phyloP scores from a whole-genome alignment of 2,797 vertebrate species.

The Anguilla anguilla region DNA sequence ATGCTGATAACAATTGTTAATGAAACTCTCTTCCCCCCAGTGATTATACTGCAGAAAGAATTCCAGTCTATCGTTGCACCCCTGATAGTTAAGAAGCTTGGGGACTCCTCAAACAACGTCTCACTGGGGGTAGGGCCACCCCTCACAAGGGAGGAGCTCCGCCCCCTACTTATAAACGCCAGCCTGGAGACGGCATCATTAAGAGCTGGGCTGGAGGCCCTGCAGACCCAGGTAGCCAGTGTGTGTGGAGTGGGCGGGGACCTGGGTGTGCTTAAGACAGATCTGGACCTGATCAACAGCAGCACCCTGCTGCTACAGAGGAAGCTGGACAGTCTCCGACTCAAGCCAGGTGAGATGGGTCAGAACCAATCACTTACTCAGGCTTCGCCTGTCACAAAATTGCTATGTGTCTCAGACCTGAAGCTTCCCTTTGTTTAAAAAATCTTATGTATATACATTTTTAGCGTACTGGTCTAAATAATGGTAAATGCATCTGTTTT shows the following conservation, averaged over 20 bases:
- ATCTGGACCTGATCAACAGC: conserved; percentile 52
- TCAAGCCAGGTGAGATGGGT: conserved; percentile 61
- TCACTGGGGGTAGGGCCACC: background rate
- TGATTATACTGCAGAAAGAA: conserved; percentile 45
- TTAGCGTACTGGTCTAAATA: background rate
- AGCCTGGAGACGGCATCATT: conserved; percentile 48
- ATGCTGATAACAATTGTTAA: no score
- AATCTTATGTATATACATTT: background rate
- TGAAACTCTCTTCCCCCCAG: conserved; percentile 37
- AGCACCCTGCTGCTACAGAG: conserved; percentile 49
- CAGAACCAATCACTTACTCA: background rate
- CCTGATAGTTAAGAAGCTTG: background rate
- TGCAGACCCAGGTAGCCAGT: conserved; percentile 53
- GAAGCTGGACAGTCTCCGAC: conserved; percentile 60
- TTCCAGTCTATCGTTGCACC: background rate
- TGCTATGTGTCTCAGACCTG: background rate
- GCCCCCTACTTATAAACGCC: conserved; percentile 52
- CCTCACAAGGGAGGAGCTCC: conserved; percentile 15
- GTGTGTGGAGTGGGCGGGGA: conserved; percentile 53
- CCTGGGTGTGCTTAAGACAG: conserved; percentile 41
- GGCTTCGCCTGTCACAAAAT: background rate
- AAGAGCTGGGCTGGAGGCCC: conserved; percentile 28
- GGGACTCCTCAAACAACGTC: background rate
- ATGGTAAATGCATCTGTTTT: no score
- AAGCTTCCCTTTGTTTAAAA: background rate